phyloP scores from a whole-genome alignment of 2,888 invertebrate genomes.

The Polydrusus pterygomalis region DNA sequence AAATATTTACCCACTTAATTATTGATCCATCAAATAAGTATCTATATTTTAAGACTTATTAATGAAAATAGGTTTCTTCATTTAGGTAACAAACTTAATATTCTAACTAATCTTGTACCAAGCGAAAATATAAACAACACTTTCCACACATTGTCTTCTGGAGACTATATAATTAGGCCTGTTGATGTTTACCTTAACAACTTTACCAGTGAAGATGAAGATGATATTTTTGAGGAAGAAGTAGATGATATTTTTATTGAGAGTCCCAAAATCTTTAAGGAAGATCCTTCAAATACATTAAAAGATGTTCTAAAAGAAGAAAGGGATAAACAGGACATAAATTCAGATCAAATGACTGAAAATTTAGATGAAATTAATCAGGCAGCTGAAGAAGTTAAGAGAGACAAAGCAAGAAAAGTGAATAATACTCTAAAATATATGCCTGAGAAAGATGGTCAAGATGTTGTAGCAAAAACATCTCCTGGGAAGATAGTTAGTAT shows the following conservation, averaged over 20 bases:
- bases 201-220: constrained; percentile 15
- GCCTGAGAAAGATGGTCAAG: neutral
- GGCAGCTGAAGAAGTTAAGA: neutral
- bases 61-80: too few species aligned
- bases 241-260: constrained; percentile 9
- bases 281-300: neutral
- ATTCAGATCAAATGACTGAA: neutral
- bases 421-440: neutral
- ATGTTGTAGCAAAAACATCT: neutral
- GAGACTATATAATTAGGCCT: neutral
- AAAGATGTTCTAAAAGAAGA: neutral
- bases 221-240: constrained; percentile 25
- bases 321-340: neutral
- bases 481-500: neutral
- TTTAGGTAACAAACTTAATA: neutral
- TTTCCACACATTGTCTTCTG: neutral
- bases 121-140: neutral
- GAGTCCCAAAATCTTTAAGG: neutral
- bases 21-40: neutral
- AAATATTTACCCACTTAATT: too few species aligned
- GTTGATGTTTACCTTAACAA: constrained; percentile 15
- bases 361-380: neutral
- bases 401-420: neutral
- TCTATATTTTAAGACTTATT: too few species aligned
- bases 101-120: neutral